Conservation (phyloP, 2,888 invertebrate species). For the Noctua comes region DNA sequence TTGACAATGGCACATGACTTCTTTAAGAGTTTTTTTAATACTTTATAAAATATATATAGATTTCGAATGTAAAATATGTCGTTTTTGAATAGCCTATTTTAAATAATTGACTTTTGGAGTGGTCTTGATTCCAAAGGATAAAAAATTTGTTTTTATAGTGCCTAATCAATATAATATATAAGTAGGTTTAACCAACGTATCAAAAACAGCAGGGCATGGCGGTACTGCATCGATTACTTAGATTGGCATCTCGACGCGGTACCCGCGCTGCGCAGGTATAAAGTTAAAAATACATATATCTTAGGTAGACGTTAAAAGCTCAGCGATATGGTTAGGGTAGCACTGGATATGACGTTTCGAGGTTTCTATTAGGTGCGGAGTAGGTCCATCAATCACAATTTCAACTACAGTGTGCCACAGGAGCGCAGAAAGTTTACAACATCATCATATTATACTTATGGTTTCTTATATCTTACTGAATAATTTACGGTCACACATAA, state of each 20-base stretch:
- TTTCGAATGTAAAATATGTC: slow-evolving; percentile 73
- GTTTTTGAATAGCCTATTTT: slow-evolving; percentile 79
- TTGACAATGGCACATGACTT: slow-evolving; percentile 46
- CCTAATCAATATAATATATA: slow-evolving; percentile 46
- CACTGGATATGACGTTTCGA: slow-evolving; percentile 74
- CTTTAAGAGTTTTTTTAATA: slow-evolving; percentile 60
- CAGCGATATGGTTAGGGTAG: slow-evolving; percentile 78
- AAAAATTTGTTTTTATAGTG: slow-evolving; percentile 44
- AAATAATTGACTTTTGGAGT: slow-evolving; percentile 86
- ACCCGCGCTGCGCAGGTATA: slow-evolving; percentile 42
- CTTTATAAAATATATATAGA: slow-evolving; percentile 79
- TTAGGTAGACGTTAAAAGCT: slow-evolving; percentile 73
- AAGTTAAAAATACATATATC: slow-evolving; percentile 54
- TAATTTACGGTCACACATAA: slow-evolving; percentile 59
- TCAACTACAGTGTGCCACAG: slow-evolving; percentile 62
- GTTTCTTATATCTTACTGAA: slow-evolving; percentile 53
- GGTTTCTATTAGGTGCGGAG: slow-evolving; percentile 54
- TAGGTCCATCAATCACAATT: slow-evolving; percentile 65
- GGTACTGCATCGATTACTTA: slow-evolving; percentile 50
- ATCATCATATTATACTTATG: slow-evolving; percentile 59
- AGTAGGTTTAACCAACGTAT: slow-evolving; percentile 54
- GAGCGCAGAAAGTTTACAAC: slow-evolving; percentile 65
- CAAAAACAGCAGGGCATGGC: slow-evolving; percentile 46
- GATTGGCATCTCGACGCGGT: slow-evolving; percentile 49
- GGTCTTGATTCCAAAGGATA: slow-evolving; percentile 77